Evolutionary conservation across 2,113 vertebrate species (phyloP), one percentile per base, ranked within the genome.

Genomic region (Naja naja): DNA sequence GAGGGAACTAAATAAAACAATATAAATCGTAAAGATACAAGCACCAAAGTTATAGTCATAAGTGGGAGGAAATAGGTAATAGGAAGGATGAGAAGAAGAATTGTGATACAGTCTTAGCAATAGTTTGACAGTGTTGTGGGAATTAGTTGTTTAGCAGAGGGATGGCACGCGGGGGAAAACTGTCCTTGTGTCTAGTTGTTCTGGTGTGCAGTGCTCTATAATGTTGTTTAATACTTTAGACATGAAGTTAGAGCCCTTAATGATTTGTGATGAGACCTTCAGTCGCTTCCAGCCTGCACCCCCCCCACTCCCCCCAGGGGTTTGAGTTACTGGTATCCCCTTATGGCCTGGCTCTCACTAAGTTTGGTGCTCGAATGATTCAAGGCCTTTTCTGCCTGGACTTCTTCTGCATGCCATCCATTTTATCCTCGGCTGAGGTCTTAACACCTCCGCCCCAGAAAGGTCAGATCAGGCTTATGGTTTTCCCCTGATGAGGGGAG

Each of bases 401-500:
- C 85, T 93, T 91, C 94, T 89, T 91, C 94, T 89, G 86, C n/a
- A n/a, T 88, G 94, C 34, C 94, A 92, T n/a, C 55, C 81, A 89
- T 85, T 92, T 90, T 87, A 93, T 93, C 69, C 94, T 23, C 94
- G 60, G 18, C 1, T 92, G 85, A 95, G 90, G 39, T 95, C 23
- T 87, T 95, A 94, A 87, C 93, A 92, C 89, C 95, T 95, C 55
- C 43, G 90, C 91, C 93, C 43, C 56, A 58, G 58, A 94, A 95
- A 97, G 94, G 94, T 96, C 94, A 96, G 87, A 22, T 53, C 93
- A 92, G 94, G 91, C 88, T 95, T 94, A 88, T 85, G 55, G 89
- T 95, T 94, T 94, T 20, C 74, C 92, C 93, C 93, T 91, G 54
- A 23, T 60, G 74, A 90, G 89, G 94, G 92, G 87, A 94, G 89